Evolutionary conservation across 2,888 invertebrate species (phyloP), one percentile per base, ranked within the genome.

Genomic region (Philereme transversata): DNA sequence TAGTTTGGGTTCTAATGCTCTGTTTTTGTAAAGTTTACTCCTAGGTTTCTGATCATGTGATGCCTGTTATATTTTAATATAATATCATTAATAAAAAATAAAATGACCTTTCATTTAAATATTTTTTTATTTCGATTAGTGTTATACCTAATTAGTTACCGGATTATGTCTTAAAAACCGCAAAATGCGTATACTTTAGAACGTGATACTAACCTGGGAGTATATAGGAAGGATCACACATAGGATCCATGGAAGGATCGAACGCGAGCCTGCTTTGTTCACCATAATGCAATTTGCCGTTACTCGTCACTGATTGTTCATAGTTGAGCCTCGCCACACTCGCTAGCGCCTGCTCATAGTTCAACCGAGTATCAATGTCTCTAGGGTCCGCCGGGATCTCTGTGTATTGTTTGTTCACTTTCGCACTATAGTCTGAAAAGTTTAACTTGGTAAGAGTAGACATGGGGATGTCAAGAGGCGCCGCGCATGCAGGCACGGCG

Each of bases 401-500:
- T 10, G 82, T 76, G 67, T 87, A 90, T 4, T 84, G 77, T 76
- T 88, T 88, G 70, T 78, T 84, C 83, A 90, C 85, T 88, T 92
- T 91, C 62, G 82, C 88, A 87, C 90, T 88, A 71, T 89, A 92
- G 91, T 92, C 92, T 77, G 91, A 79, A 76, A 90, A 90, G 76
- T 87, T 87, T 43, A 90, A 82, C 68, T 91, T 91, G 36, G 91
- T 86, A 59, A 90, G 82, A 48, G 90, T 79, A 72, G 91, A 90
- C 92, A 91, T 91, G 67, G 90, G 88, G 71, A 85, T 73, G 82
- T 89, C 88, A 51, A 88, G 74, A 70, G 87, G 88, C 78, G 85
- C 86, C 83, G 84, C 84, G 82, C 87, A 88, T 82, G 90, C 87
- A 68, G 90, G 90, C 86, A 95, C 95, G 88, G 95, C 95, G 83